Percentiles rank a stretch among this genome's conserved stretches.
These are phyloP conservation scores for Morone saxatilis DNA, from an alignment of 2,113 vertebrate species.

Conservation along the genomic window DNA sequence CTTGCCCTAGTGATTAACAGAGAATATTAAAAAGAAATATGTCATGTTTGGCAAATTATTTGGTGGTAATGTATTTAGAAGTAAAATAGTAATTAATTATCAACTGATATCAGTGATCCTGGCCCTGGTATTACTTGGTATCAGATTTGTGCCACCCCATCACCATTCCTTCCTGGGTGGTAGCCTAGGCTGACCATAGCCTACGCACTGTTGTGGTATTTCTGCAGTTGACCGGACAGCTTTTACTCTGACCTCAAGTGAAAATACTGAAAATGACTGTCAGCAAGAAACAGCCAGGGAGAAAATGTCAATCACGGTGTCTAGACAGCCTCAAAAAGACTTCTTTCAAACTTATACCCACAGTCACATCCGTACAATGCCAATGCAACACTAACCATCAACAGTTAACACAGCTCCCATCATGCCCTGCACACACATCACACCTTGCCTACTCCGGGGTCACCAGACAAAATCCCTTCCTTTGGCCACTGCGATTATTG, in stretches of 20 bases:
- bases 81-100: no score
- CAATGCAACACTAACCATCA: not conserved
- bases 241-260: not conserved
- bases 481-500: constrained; percentile 37
- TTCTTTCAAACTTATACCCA: not conserved
- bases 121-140: no score
- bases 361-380: not conserved
- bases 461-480: not conserved
- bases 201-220: not conserved
- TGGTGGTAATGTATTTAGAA: no score
- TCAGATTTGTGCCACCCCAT: no score
- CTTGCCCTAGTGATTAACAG: no score
- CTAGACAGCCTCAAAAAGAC: not conserved
- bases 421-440: not conserved
- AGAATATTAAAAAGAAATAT: no score
- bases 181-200: no score
- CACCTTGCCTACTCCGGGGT: not conserved
- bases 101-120: no score
- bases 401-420: not conserved
- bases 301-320: not conserved
- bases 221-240: not conserved
- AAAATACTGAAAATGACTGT: not conserved
- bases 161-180: no score
- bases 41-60: no score
- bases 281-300: not conserved